Percentiles rank a stretch among this genome's conserved stretches.
Conservation (phyloP, 1,140 invertebrate species). For the Danaus plexippus region DNA sequence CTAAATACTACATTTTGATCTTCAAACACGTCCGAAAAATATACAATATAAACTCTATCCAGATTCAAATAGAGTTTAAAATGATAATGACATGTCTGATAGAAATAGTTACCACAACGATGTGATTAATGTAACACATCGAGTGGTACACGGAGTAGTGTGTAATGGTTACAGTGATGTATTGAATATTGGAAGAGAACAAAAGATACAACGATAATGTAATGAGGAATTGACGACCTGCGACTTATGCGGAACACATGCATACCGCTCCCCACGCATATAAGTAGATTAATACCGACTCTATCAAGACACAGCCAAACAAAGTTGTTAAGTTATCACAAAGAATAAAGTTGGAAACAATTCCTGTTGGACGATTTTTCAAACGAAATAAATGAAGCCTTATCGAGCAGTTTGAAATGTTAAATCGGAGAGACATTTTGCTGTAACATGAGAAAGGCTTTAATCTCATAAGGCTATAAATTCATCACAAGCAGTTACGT, state of each 20-base stretch:
- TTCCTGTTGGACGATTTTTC: too few relatives aligned
- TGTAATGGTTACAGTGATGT: constrained; percentile 55
- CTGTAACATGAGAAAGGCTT: constrained; percentile 12
- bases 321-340: too few relatives aligned
- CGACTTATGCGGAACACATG: too few relatives aligned
- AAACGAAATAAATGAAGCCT: too few relatives aligned
- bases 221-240: too few relatives aligned
- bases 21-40: constrained; percentile 6
- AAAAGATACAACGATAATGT: constrained; percentile 16
- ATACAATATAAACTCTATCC: constrained; percentile 19
- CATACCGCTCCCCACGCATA: too few relatives aligned
- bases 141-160: constrained; percentile 39
- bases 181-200: constrained; percentile 37
- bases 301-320: too few relatives aligned
- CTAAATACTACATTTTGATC: constrained; percentile 50
- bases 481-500: constrained; percentile 13
- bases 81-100: constrained; percentile 11
- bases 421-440: constrained; percentile 10
- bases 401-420: background rate
- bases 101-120: constrained; percentile 41
- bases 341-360: too few relatives aligned
- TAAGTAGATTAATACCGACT: too few relatives aligned
- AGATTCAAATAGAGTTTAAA: constrained; percentile 19
- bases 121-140: constrained; percentile 60
- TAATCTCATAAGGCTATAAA: constrained; percentile 19